Conservation (phyloP, 2,113 vertebrate species). For the Hypocryptadius cinnamomeus region DNA sequence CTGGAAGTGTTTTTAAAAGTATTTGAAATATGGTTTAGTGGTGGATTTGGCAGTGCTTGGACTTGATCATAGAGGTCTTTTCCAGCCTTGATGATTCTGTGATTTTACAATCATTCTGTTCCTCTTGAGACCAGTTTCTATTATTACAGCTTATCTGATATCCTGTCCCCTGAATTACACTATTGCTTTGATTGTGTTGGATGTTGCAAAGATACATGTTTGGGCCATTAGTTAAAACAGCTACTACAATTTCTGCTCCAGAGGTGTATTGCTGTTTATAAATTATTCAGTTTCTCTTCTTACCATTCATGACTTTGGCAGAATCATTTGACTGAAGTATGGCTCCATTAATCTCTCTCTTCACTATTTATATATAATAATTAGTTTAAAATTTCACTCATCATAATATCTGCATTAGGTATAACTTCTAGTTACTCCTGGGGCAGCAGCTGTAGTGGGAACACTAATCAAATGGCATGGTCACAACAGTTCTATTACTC, state of each 20-base stretch:
- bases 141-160: neutral
- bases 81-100: neutral
- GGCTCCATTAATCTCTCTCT: constrained; percentile 34
- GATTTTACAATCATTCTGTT: neutral
- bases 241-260: neutral
- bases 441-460: neutral
- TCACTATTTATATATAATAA: constrained; percentile 48
- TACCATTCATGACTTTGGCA: neutral
- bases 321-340: constrained; percentile 42
- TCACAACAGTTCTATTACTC: neutral
- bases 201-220: neutral
- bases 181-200: constrained; percentile 11
- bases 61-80: neutral
- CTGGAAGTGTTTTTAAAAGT: no score
- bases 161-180: neutral
- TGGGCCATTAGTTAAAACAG: constrained; percentile 5
- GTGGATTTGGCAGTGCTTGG: neutral
- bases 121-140: neutral
- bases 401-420: constrained; percentile 17
- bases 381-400: constrained; percentile 49
- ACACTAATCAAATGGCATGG: neutral
- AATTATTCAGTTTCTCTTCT: neutral
- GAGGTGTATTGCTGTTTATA: neutral
- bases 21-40: neutral
- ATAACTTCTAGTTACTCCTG: constrained; percentile 6